Evolutionary conservation across 2,888 invertebrate species (phyloP).

Genomic region (Harmothoe impar): DNA sequence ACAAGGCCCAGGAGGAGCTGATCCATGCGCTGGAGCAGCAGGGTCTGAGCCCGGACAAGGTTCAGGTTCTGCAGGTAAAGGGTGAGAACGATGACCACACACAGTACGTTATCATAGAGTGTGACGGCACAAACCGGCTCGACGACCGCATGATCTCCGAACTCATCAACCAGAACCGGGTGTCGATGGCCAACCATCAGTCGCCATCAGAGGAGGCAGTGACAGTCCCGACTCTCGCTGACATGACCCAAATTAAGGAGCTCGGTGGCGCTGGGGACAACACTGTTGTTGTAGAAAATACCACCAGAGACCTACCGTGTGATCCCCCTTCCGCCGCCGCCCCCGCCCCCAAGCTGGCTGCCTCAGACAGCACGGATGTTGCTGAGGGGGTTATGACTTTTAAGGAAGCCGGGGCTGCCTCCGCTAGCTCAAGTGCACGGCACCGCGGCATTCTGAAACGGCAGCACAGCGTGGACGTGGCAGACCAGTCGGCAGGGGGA

Average conservation of each 20-base stretch:
- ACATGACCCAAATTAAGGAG: background rate
- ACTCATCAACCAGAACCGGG: slow-evolving; percentile 33
- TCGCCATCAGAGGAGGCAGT: background rate
- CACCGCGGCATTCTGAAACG: slow-evolving; percentile 5
- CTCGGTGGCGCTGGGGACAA: background rate
- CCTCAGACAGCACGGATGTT: background rate
- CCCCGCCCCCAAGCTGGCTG: background rate
- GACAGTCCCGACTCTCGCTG: background rate
- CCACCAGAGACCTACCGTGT: background rate
- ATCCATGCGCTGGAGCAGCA: slow-evolving; percentile 30
- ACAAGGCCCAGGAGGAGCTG: slow-evolving; percentile 36
- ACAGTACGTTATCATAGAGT: slow-evolving; percentile 11
- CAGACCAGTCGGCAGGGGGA: slow-evolving; percentile 15
- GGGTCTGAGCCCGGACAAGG: slow-evolving; percentile 40
- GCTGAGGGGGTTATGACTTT: background rate
- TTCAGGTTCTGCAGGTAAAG: slow-evolving; percentile 16
- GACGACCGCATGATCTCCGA: slow-evolving; percentile 30
- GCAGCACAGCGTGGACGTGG: slow-evolving; percentile 47
- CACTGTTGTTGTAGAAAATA: background rate
- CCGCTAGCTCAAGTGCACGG: background rate
- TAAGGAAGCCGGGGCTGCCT: background rate
- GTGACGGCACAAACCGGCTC: background rate
- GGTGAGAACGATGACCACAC: slow-evolving; percentile 48
- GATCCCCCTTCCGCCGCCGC: background rate
- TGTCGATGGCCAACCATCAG: background rate